These are phyloP conservation scores for Apis cerana DNA, from an alignment of 1,140 invertebrate genomes.

Conservation along the genomic window DNA sequence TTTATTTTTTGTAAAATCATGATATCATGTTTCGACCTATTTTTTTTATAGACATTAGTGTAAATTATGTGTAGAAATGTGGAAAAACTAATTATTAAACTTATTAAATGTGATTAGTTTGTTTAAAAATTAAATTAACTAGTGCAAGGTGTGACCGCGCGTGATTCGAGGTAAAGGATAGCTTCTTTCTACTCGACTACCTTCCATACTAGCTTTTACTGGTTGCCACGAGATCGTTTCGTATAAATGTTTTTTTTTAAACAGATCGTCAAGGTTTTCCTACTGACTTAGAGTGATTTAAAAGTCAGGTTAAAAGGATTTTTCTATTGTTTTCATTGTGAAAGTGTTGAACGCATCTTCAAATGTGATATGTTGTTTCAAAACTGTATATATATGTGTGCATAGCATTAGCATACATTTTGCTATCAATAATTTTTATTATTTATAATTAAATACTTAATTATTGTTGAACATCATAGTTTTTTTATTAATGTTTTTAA, in stretches of 20 bases:
- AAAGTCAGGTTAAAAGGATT: background rate
- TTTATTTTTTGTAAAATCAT: background rate
- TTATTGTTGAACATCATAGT: background rate
- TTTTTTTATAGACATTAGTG: constrained; percentile 10
- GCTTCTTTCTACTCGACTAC: constrained; percentile 26
- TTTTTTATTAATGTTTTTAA: background rate
- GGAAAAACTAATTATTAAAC: background rate
- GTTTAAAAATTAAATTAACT: constrained; percentile 1
- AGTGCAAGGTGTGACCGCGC: background rate
- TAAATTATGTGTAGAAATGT: background rate
- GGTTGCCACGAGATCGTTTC: constrained; percentile 12
- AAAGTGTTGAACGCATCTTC: background rate
- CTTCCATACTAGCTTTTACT: constrained; percentile 39
- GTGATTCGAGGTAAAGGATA: constrained; percentile 24
- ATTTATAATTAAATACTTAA: background rate
- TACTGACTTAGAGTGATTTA: background rate
- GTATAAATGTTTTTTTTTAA: background rate
- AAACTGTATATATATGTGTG: background rate
- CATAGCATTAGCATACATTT: background rate
- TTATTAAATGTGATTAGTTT: background rate
- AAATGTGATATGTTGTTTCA: background rate
- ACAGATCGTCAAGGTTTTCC: background rate
- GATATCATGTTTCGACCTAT: constrained; percentile 20
- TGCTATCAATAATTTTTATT: background rate
- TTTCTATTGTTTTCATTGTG: background rate